Evolutionary conservation across 2,113 vertebrate species (phyloP).

Genomic region (Hydropotes inermis): DNA sequence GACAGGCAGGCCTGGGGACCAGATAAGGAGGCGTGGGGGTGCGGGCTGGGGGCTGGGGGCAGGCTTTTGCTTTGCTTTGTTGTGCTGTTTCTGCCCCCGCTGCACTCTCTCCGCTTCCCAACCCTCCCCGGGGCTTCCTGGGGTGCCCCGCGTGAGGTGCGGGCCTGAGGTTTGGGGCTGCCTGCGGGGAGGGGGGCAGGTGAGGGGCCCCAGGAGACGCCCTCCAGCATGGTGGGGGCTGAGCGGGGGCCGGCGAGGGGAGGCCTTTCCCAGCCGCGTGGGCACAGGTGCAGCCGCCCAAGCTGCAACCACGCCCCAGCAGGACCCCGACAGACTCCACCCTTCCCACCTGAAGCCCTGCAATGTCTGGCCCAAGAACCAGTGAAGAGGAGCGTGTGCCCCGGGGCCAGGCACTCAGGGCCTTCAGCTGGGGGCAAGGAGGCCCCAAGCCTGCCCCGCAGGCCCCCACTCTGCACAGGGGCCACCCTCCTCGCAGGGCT

Average conservation of each 20-base stretch:
- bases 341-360: fast-evolving
- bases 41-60: not conserved
- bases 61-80: not conserved
- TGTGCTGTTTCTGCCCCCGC: not conserved
- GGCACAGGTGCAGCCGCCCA: fast-evolving
- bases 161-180: fast-evolving
- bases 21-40: slow-evolving; percentile 1
- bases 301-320: not conserved
- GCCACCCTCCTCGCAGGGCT: fast-evolving
- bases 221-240: fast-evolving
- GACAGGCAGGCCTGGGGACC: not conserved
- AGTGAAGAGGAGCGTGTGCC: fast-evolving
- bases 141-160: not conserved
- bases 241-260: not conserved
- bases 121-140: not conserved
- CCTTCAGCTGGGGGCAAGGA: fast-evolving
- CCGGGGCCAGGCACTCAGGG: fast-evolving
- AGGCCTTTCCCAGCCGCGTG: not conserved
- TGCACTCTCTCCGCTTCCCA: not conserved
- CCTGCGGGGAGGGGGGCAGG: not conserved
- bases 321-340: fast-evolving
- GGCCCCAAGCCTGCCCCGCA: not conserved
- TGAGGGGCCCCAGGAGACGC: not conserved
- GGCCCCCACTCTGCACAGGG: not conserved
- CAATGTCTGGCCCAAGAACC: fast-evolving